Evolutionary conservation across 1,140 invertebrate species (phyloP).

Genomic region (Drosophila guanche): DNA sequence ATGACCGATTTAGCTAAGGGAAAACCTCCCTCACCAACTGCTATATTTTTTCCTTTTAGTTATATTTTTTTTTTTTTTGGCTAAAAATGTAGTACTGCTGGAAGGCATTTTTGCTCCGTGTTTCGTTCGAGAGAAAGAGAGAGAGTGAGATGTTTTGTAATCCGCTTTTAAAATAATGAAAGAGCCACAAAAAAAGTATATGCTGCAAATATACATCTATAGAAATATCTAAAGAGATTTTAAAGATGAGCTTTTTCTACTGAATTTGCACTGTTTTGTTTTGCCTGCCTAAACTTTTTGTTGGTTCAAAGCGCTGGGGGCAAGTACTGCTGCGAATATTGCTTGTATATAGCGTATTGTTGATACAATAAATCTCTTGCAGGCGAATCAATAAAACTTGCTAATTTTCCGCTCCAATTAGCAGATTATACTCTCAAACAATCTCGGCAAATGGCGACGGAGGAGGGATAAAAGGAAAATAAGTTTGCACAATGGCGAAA

Average conservation of each 20-base stretch:
- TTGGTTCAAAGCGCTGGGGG: neutral
- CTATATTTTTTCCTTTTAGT: constrained; percentile 23
- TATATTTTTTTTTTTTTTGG: constrained; percentile 29
- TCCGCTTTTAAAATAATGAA: constrained; percentile 78
- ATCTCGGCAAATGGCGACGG: constrained; percentile 26
- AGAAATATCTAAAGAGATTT: too few species aligned
- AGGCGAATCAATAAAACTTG: constrained; percentile 71
- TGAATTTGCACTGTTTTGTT: neutral
- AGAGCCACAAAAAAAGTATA: constrained; percentile 28
- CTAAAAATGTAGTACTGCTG: constrained; percentile 68
- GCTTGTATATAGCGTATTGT: neutral
- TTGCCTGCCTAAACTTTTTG: too few species aligned
- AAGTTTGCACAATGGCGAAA: constrained; percentile 46
- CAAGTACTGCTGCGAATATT: neutral
- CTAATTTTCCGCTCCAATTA: constrained; percentile 78
- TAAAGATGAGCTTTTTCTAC: too few species aligned
- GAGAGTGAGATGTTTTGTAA: constrained; percentile 65
- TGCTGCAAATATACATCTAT: constrained; percentile 13
- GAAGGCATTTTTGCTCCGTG: constrained; percentile 47
- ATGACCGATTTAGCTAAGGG: constrained; percentile 43
- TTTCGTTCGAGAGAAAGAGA: constrained; percentile 14
- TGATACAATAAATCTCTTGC: constrained; percentile 68
- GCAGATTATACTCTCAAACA: constrained; percentile 58
- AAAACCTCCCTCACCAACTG: constrained; percentile 2
- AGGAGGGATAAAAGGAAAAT: constrained; percentile 37